phyloP scores from a whole-genome alignment of 2,797 vertebrate species.

The Mus minutoides region DNA sequence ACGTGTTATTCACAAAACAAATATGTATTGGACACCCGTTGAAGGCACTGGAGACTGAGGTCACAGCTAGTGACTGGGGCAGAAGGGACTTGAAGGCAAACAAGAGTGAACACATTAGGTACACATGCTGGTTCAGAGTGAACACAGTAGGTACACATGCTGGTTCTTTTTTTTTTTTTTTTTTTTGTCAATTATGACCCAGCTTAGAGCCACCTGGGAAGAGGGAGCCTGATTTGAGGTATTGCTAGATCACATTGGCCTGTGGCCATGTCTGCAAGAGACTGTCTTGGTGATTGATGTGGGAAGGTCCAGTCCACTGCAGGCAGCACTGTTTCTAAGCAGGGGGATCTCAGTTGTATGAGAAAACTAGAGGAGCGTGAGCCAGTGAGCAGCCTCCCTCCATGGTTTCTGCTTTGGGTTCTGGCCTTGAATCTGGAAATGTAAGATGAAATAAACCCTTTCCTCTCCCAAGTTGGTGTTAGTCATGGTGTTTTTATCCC shows the following conservation, averaged over 20 bases:
- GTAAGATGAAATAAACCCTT: background rate
- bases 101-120: background rate
- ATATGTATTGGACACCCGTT: background rate
- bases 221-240: background rate
- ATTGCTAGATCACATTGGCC: background rate
- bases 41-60: background rate
- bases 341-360: background rate
- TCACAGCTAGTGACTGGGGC: background rate
- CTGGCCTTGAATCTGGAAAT: background rate
- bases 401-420: background rate
- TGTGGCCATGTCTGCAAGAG: background rate
- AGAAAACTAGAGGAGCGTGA: background rate
- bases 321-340: background rate
- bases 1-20: constrained; percentile 42
- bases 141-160: background rate
- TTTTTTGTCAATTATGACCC: too few relatives aligned
- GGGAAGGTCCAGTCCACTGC: background rate
- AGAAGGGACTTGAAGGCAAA: background rate
- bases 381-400: too few relatives aligned
- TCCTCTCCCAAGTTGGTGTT: background rate
- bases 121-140: background rate
- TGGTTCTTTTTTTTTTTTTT: too few relatives aligned
- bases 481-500: background rate
- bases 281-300: background rate
- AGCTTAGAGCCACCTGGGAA: background rate